A percentile compares a stretch with the other conserved stretches of the same genome.
Evolutionary conservation across 2,113 vertebrate genomes (phyloP).

Genomic region (Triplophysa tibetana): DNA sequence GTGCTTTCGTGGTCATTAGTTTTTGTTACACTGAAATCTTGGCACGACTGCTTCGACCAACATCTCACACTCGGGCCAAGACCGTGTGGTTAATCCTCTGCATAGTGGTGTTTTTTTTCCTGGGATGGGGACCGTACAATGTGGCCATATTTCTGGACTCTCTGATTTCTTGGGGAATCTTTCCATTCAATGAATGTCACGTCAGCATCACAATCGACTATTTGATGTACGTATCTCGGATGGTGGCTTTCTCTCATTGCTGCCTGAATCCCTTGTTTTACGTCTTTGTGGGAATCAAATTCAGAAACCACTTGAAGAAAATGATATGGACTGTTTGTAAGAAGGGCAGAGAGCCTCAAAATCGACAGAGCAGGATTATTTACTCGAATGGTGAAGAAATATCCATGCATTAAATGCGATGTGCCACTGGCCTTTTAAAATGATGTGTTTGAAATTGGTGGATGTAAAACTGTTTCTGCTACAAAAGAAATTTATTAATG

Average conservation of each 20-base stretch:
- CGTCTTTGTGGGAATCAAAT: conserved; percentile 88
- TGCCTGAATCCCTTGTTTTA: conserved; percentile 93
- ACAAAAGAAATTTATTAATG: not conserved
- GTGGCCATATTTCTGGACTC: conserved; percentile 76
- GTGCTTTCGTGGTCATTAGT: conserved; percentile 73
- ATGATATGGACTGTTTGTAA: conserved; percentile 60
- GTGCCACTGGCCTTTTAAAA: not conserved
- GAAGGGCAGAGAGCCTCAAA: not conserved
- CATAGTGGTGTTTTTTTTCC: conserved; percentile 84
- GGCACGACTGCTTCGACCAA: conserved; percentile 73
- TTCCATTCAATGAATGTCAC: conserved; percentile 55
- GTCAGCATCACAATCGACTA: conserved; percentile 54
- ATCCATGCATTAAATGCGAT: conserved; percentile 48
- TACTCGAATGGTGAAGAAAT: conserved; percentile 69
- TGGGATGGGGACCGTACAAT: conserved; percentile 94
- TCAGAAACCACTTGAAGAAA: conserved; percentile 81
- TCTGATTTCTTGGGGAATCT: conserved; percentile 29
- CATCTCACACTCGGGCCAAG: conserved; percentile 74
- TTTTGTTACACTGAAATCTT: conserved; percentile 86
- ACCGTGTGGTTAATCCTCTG: conserved; percentile 87
- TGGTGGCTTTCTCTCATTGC: conserved; percentile 88
- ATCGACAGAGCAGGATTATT: conserved; percentile 41
- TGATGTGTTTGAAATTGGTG: not conserved
- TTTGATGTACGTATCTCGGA: conserved; percentile 72
- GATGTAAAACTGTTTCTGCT: not conserved